These are phyloP conservation scores for Ischnus inquisitorius DNA, from an alignment of 2,888 invertebrate species.

Conservation along the genomic window DNA sequence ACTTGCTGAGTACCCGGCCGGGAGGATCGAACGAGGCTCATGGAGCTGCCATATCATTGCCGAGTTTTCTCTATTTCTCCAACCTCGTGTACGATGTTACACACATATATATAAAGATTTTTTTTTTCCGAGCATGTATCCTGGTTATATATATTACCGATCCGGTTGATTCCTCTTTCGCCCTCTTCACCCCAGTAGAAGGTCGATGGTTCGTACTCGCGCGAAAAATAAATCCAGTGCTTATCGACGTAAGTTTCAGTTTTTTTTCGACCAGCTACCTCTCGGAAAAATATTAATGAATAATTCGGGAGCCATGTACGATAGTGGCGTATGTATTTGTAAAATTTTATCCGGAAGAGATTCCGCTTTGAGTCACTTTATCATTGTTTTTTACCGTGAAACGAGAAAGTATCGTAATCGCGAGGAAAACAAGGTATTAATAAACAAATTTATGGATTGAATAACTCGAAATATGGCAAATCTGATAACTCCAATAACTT, in stretches of 20 bases:
- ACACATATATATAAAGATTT: background rate
- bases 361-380: too few species aligned
- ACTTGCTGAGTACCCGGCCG: constrained; percentile 65
- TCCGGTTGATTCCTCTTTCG: constrained; percentile 4
- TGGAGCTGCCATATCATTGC: constrained; percentile 61
- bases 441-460: too few species aligned
- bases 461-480: too few species aligned
- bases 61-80: constrained; percentile 31
- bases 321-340: background rate
- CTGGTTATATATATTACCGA: background rate
- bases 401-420: too few species aligned
- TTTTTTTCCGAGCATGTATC: constrained; percentile 26
- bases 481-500: too few species aligned
- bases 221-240: constrained; percentile 59
- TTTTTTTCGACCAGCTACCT: background rate
- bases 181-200: constrained; percentile 23
- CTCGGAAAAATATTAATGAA: background rate
- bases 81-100: background rate
- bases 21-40: constrained; percentile 68
- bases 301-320: background rate
- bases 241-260: constrained; percentile 15
- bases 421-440: too few species aligned
- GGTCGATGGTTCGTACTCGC: constrained; percentile 60
- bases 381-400: too few species aligned
- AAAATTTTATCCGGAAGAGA: background rate